A percentile compares a stretch with the other conserved stretches of the same genome.
Evolutionary conservation across 2,888 invertebrate species (phyloP).

Genomic region (Rhopalosiphum nymphaeae): DNA sequence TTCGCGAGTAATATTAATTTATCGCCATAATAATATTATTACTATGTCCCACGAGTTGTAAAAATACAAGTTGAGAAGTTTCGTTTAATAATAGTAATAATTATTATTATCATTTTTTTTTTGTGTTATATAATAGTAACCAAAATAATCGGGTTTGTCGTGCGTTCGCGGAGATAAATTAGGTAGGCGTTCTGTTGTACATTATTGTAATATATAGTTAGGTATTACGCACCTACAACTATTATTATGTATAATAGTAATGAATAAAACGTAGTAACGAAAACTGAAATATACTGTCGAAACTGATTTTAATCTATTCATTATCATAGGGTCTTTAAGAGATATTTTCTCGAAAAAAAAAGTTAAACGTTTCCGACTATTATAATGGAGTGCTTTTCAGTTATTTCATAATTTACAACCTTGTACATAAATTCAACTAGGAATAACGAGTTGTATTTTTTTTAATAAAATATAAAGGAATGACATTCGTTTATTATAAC

Average conservation of each 20-base stretch:
- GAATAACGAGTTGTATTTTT: conserved; percentile 19
- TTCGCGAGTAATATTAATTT: conserved; percentile 13
- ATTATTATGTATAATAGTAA: conserved; percentile 13
- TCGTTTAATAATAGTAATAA: background rate
- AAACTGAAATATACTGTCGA: conserved; percentile 8
- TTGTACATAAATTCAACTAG: conserved; percentile 14
- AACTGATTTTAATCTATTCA: conserved; percentile 17
- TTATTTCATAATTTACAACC: conserved; percentile 18
- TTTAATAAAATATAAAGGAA: background rate
- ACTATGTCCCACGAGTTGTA: background rate
- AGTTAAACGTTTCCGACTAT: conserved; percentile 8
- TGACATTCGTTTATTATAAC: background rate
- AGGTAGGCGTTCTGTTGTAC: conserved; percentile 2
- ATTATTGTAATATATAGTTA: conserved; percentile 17
- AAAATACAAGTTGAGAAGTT: background rate
- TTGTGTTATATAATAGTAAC: background rate
- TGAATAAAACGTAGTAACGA: background rate
- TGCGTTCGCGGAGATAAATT: conserved; percentile 17
- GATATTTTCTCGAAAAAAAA: background rate
- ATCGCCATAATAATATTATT: background rate
- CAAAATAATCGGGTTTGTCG: conserved; percentile 9
- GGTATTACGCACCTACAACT: conserved; percentile 17
- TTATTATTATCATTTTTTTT: background rate
- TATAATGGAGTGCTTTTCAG: conserved; percentile 13
- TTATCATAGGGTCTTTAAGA: background rate